Evolutionary conservation across 2,113 vertebrate species (phyloP).

Genomic region (Chionomys nivalis): DNA sequence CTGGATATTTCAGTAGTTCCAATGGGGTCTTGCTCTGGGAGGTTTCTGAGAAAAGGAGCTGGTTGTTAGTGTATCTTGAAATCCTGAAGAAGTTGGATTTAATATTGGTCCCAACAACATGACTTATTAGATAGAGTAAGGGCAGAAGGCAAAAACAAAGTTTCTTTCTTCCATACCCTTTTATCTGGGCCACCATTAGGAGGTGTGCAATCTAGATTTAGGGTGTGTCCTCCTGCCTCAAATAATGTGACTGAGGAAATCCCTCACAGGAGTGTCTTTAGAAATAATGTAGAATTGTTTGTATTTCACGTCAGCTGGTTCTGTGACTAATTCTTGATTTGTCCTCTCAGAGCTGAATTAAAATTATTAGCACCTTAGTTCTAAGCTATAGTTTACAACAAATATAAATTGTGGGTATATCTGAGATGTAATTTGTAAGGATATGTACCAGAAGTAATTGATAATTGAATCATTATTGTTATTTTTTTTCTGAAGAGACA

Average conservation of each 20-base stretch:
- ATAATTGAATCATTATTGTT: not conserved
- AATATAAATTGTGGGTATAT: not conserved
- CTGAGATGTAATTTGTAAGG: not conserved
- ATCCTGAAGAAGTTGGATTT: not conserved
- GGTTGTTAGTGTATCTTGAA: not conserved
- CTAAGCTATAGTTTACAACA: not conserved
- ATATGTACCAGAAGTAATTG: not conserved
- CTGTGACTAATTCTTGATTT: not conserved
- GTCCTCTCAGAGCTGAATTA: not conserved
- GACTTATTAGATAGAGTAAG: not conserved
- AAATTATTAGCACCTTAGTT: not conserved
- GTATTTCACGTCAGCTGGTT: not conserved
- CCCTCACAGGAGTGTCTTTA: not conserved
- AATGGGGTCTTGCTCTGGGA: accelerated
- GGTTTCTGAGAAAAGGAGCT: not conserved
- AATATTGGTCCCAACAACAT: not conserved
- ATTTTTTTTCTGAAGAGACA: not conserved
- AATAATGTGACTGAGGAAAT: not conserved
- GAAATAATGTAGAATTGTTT: conserved; percentile 17
- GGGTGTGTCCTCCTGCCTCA: not conserved
- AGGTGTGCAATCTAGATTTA: not conserved
- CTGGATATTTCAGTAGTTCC: not conserved
- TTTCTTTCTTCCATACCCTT: no score
- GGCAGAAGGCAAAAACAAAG: not conserved
- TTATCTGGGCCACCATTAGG: not conserved